Evolutionary conservation across 2,888 invertebrate species (phyloP).

Genomic region (Sericinus montela): DNA sequence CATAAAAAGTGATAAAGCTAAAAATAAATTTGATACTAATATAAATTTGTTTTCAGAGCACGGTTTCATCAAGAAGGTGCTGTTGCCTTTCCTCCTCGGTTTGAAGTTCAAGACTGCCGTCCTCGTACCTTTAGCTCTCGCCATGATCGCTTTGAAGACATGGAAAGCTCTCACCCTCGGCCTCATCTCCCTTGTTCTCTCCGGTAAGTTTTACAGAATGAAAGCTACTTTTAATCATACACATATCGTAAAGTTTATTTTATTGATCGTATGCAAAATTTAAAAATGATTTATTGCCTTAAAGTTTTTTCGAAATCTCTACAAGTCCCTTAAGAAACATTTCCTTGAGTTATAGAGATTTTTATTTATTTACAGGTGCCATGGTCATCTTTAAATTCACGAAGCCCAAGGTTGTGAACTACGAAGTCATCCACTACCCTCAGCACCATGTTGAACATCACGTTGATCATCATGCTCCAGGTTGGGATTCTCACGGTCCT

Average conservation of each 20-base stretch:
- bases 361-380: constrained; percentile 66
- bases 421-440: constrained; percentile 92
- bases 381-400: constrained; percentile 92
- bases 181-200: constrained; percentile 89
- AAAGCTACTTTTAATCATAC: neutral
- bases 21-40: constrained; percentile 6
- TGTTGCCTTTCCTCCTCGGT: constrained; percentile 91
- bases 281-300: neutral
- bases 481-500: constrained; percentile 78
- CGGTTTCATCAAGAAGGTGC: constrained; percentile 89
- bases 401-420: constrained; percentile 92
- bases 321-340: too few species aligned
- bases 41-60: constrained; percentile 80
- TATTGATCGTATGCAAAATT: neutral
- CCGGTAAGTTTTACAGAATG: constrained; percentile 70
- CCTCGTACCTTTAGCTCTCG: constrained; percentile 88
- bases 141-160: constrained; percentile 91
- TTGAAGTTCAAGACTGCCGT: constrained; percentile 92
- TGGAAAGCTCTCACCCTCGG: constrained; percentile 94
- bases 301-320: too few species aligned
- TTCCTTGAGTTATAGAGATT: neutral
- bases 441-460: constrained; percentile 85
- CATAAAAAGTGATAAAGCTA: constrained; percentile 1
- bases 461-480: constrained; percentile 79
- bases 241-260: too few species aligned